Base-by-base conservation (phyloP, 1,140 invertebrate species). In the Tetramorium parvispinum region DNA sequence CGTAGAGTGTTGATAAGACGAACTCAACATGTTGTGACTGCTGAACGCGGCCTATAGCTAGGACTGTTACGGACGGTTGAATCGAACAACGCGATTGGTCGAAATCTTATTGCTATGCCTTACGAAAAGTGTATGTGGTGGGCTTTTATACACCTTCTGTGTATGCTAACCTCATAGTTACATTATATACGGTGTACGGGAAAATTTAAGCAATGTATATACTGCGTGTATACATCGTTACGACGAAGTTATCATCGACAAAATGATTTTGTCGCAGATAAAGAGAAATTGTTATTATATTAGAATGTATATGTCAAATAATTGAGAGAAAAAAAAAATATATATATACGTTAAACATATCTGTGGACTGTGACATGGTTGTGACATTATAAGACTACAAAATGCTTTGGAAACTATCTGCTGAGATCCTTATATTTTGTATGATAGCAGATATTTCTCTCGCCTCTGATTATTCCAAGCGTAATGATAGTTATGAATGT, bases 401-500 rank as follows among this genome's bases (percentile, higher is more conserved):
- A 59, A 83, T 83, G 79, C n/a, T 59, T 61, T 32, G n/a, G 68
- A 59, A 49, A 32, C 6, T 81, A 18, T 57, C 32, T 49, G 27
- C 13, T 71, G 7, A 57, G 8, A 32, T 59, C 59, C 24, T 89
- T 24, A 49, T 89, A n/a, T 32, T 89, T 37, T 73, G 8, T 61
- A 21, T 40, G 37, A 27, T 75, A 49, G 49, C 11, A 55, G 1
- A 18, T 46, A 24, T 55, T 61, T 68, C 18, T n/a, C 11, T 86
- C 37, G 78, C 68, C 1, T 55, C 46, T 37, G 65, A 81, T 71
- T 85, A 85, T 40, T 59, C 53, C 13, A 40, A 78, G 1, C 13
- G 90, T 21, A 85, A 66, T 49, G 75, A 91, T 27, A 66, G 91
- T 87, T 88, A 82, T 61, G 83, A 92, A 53, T 95, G 94, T 79